Conservation (phyloP, 2,113 vertebrate genomes). For the Colaptes auratus region DNA sequence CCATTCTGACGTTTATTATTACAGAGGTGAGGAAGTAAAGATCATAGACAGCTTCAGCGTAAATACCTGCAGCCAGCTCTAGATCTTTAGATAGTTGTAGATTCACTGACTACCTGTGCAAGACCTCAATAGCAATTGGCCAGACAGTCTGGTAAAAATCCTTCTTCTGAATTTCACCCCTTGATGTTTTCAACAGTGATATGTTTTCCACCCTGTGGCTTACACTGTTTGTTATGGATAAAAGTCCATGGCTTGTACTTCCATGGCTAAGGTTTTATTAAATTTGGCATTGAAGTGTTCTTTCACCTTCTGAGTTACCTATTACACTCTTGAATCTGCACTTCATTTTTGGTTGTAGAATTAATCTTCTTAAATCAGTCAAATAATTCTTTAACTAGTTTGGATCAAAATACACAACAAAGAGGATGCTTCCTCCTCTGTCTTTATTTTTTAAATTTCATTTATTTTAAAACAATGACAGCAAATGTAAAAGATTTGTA, state of each 20-base stretch:
- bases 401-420: accelerated
- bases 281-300: neutral
- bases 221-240: neutral
- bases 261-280: neutral
- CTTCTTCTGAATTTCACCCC: neutral
- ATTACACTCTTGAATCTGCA: neutral
- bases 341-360: neutral
- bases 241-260: neutral
- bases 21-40: neutral
- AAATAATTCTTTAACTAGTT: neutral
- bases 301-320: neutral
- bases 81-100: neutral
- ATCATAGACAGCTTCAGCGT: neutral
- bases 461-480: neutral
- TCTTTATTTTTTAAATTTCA: no score
- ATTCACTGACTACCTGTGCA: neutral
- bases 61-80: neutral
- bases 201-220: neutral
- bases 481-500: neutral
- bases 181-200: neutral
- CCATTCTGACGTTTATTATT: neutral
- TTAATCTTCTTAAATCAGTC: neutral
- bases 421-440: neutral
- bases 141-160: neutral
- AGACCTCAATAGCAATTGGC: neutral